These are phyloP conservation scores for Coleophora flavipennella DNA, from an alignment of 2,888 invertebrate genomes.

Conservation along the genomic window DNA sequence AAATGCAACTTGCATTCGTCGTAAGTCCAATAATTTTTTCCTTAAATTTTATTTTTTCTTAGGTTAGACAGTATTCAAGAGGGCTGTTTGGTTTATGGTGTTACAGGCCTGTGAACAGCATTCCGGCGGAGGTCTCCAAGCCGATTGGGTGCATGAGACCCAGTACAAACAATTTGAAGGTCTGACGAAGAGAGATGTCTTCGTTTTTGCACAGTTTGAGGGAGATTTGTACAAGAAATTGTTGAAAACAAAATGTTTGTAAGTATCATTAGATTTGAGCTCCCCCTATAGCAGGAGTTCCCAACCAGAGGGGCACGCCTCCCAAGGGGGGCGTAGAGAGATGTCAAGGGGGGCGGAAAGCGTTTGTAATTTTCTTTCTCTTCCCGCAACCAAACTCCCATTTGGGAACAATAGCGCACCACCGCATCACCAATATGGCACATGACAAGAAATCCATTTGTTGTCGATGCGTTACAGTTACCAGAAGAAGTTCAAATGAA, in stretches of 20 bases:
- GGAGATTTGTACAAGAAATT: conserved; percentile 80
- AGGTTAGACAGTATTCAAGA: background rate
- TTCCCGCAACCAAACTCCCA: too few relatives aligned
- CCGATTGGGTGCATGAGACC: conserved; percentile 76
- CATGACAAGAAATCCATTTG: too few relatives aligned
- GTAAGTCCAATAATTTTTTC: conserved; percentile 39
- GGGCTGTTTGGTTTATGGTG: too few relatives aligned
- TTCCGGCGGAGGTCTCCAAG: conserved; percentile 63
- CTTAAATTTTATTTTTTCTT: background rate
- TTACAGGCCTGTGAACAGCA: conserved; percentile 74
- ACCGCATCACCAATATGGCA: too few relatives aligned
- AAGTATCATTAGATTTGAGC: conserved; percentile 58
- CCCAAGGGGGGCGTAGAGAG: too few relatives aligned
- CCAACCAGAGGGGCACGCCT: background rate
- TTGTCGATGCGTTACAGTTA: too few relatives aligned
- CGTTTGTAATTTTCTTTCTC: background rate
- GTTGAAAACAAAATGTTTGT: conserved; percentile 77
- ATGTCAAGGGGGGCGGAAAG: background rate
- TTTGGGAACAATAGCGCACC: too few relatives aligned
- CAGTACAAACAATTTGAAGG: conserved; percentile 74
- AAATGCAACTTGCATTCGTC: conserved; percentile 74
- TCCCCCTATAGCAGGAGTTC: background rate
- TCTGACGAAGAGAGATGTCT: conserved; percentile 78
- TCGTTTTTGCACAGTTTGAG: conserved; percentile 84
- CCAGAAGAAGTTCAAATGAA: background rate